A percentile compares a stretch with the other conserved stretches of the same genome.
These are phyloP conservation scores for Eudemis profundana DNA, from an alignment of 2,888 invertebrate species.

Conservation along the genomic window DNA sequence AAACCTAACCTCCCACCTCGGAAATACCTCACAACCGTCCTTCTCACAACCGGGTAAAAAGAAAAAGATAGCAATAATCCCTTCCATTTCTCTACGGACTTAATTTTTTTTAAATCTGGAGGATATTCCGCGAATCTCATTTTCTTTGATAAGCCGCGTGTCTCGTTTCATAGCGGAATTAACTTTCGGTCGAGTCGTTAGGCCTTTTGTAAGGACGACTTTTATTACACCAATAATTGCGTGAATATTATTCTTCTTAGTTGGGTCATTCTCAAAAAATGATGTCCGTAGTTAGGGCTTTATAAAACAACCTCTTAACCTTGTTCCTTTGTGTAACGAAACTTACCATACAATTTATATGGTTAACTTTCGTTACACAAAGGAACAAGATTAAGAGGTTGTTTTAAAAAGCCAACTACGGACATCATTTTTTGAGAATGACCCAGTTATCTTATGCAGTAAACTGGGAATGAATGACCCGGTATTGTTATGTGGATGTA, in stretches of 20 bases:
- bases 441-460: too few species aligned
- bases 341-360: too few species aligned
- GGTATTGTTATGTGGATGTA: too few species aligned
- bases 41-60: conserved; percentile 18
- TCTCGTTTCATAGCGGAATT: conserved; percentile 24
- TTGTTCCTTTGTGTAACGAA: too few species aligned
- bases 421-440: too few species aligned
- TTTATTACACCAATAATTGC: conserved; percentile 3
- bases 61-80: conserved; percentile 35
- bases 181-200: conserved; percentile 18
- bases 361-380: too few species aligned
- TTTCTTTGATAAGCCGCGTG: conserved; percentile 35
- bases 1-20: conserved; percentile 2
- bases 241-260: background rate
- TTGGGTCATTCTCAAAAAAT: background rate
- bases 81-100: conserved; percentile 31
- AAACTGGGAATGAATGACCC: too few species aligned
- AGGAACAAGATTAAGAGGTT: too few species aligned
- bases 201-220: background rate
- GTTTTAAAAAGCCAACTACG: too few species aligned
- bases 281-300: too few species aligned
- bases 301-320: too few species aligned
- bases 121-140: conserved; percentile 32
- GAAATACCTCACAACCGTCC: background rate
- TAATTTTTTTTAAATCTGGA: conserved; percentile 36